Evolutionary conservation across 1,140 invertebrate species (phyloP).

Genomic region (Nebria ingens): DNA sequence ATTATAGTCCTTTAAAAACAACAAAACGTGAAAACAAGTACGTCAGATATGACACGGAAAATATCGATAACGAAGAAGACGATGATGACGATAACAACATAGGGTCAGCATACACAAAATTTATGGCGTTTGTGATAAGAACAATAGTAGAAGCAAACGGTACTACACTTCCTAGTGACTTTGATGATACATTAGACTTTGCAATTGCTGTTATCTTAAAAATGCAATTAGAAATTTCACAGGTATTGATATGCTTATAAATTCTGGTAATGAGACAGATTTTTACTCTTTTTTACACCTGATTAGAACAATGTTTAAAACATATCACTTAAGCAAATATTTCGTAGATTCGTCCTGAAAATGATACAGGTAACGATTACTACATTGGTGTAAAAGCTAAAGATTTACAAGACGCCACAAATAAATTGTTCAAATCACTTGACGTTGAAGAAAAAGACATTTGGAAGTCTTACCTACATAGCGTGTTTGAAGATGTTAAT

Average conservation of each 20-base stretch:
- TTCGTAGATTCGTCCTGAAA: slow-evolving; percentile 26
- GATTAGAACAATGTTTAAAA: neutral
- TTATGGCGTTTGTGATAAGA: slow-evolving; percentile 20
- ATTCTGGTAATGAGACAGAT: no score
- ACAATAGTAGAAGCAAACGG: slow-evolving; percentile 10
- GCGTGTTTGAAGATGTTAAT: slow-evolving; percentile 44
- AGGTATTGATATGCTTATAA: no score
- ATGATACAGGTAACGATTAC: slow-evolving; percentile 40
- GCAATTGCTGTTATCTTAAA: slow-evolving; percentile 16
- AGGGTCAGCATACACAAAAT: slow-evolving; percentile 13
- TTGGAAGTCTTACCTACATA: slow-evolving; percentile 51
- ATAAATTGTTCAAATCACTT: slow-evolving; percentile 37
- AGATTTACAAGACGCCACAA: slow-evolving; percentile 50
- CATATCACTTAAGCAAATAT: slow-evolving; percentile 6
- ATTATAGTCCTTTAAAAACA: slow-evolving; percentile 16
- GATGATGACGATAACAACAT: slow-evolving; percentile 21
- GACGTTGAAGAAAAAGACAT: slow-evolving; percentile 42
- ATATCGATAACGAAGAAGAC: slow-evolving; percentile 19
- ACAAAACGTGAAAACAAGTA: neutral
- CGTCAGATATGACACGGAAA: neutral
- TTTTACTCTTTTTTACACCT: no score
- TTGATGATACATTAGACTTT: slow-evolving; percentile 14
- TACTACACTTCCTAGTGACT: slow-evolving; percentile 12
- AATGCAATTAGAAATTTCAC: slow-evolving; percentile 12
- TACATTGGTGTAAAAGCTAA: slow-evolving; percentile 40